phyloP scores from a whole-genome alignment of 2,113 vertebrate genomes.

The Hippocampus abdominalis region DNA sequence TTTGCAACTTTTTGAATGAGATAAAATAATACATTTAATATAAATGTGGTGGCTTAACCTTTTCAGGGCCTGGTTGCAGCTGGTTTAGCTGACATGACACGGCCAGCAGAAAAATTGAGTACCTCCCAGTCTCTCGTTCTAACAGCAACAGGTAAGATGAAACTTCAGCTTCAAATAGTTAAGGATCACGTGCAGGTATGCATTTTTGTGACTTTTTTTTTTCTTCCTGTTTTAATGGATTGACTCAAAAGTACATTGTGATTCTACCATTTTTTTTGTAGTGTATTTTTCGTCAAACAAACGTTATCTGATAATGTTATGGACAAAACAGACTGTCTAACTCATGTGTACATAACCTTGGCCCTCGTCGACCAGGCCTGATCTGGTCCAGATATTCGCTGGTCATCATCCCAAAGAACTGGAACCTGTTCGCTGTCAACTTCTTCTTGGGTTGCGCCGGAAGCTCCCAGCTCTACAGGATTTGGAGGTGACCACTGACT shows the following conservation, averaged over 20 bases:
- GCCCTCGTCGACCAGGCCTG: conserved; percentile 73
- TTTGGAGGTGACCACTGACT: conserved; percentile 81
- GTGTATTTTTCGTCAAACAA: conserved; percentile 21
- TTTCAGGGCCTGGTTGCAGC: conserved; percentile 86
- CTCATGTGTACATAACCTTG: conserved; percentile 19
- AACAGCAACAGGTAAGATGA: conserved; percentile 85
- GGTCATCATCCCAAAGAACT: conserved; percentile 98
- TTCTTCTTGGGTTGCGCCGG: conserved; percentile 92
- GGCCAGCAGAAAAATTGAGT: conserved; percentile 95
- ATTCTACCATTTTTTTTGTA: conserved; percentile 9
- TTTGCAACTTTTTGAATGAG: not conserved
- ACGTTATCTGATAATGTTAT: conserved; percentile 35
- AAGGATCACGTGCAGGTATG: not conserved
- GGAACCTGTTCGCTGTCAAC: conserved; percentile 95
- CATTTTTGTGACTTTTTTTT: not conserved
- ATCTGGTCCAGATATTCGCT: conserved; percentile 98
- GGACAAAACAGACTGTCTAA: conserved; percentile 35
- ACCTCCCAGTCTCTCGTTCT: conserved; percentile 87
- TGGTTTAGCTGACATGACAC: conserved; percentile 91
- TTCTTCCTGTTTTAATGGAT: not conserved
- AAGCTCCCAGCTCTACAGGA: conserved; percentile 86
- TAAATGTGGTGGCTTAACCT: not conserved
- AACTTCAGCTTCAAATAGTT: not conserved
- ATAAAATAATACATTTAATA: not conserved
- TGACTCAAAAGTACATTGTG: not conserved